phyloP scores from a whole-genome alignment of 2,888 invertebrate genomes.

The Lasioglossum malachurum region DNA sequence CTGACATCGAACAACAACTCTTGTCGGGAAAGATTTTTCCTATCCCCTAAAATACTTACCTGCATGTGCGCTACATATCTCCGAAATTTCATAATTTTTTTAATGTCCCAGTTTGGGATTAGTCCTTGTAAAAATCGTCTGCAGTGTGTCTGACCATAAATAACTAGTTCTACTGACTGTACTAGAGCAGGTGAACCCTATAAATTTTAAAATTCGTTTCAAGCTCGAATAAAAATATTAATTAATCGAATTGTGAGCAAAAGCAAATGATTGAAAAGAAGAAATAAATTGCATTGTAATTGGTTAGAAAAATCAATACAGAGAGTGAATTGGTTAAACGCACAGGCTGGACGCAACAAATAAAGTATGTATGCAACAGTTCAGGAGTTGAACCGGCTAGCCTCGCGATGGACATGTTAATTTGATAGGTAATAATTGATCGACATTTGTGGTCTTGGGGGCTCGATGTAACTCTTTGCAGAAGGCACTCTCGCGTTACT shows the following conservation, averaged over 20 bases:
- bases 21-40: too few relatives aligned
- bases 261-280: not conserved
- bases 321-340: not conserved
- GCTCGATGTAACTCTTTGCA: not conserved
- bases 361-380: not conserved
- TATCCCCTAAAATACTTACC: too few relatives aligned
- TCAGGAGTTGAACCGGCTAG: not conserved
- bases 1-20: too few relatives aligned
- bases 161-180: too few relatives aligned
- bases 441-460: not conserved
- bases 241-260: not conserved
- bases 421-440: slow-evolving; percentile 10
- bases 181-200: not conserved
- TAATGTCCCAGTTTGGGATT: too few relatives aligned
- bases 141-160: too few relatives aligned
- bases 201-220: not conserved
- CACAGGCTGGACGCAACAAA: not conserved
- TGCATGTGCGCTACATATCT: too few relatives aligned
- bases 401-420: not conserved
- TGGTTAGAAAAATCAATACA: not conserved
- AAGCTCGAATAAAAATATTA: not conserved
- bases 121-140: too few relatives aligned
- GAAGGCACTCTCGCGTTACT: not conserved
- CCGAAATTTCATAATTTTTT: too few relatives aligned
- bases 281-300: too few relatives aligned